Conservation (phyloP, 2,797 vertebrate species). For the Syngnathus acus region DNA sequence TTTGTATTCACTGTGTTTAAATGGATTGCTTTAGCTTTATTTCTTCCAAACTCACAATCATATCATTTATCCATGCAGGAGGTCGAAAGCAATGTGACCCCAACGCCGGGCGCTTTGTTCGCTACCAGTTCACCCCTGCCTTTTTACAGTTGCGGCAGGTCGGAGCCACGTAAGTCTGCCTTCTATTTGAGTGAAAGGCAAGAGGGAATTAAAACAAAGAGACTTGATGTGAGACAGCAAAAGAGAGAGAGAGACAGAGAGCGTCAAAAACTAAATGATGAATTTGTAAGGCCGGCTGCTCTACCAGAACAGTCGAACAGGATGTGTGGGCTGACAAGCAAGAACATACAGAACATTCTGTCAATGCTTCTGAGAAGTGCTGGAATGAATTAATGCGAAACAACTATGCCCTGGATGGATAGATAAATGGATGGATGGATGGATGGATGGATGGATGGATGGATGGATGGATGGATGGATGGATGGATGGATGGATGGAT, state of each 20-base stretch:
- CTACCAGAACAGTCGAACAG: slow-evolving; percentile 11
- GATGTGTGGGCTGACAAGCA: slow-evolving; percentile 28
- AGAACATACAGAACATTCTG: slow-evolving; percentile 27
- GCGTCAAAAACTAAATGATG: neutral
- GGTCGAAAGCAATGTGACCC: slow-evolving; percentile 84
- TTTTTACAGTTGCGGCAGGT: slow-evolving; percentile 92
- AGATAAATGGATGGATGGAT: too few relatives aligned
- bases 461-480: too few relatives aligned
- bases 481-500: too few relatives aligned
- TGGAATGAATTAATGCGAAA: neutral
- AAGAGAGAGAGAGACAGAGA: neutral
- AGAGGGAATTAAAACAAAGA: neutral
- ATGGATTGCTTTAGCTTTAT: neutral
- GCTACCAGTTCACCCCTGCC: slow-evolving; percentile 95
- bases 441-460: too few relatives aligned
- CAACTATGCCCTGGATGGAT: slow-evolving; percentile 22
- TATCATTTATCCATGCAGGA: slow-evolving; percentile 40
- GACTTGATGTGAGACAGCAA: neutral
- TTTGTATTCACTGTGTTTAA: neutral
- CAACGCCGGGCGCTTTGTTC: slow-evolving; percentile 90
- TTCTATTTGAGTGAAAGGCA: neutral
- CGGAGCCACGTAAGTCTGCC: slow-evolving; percentile 89
- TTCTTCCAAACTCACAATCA: neutral
- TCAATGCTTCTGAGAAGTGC: slow-evolving; percentile 15
- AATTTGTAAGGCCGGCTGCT: slow-evolving; percentile 6